Evolutionary conservation across 2,797 vertebrate genomes (phyloP).

Genomic region (Pristis pectinata): DNA sequence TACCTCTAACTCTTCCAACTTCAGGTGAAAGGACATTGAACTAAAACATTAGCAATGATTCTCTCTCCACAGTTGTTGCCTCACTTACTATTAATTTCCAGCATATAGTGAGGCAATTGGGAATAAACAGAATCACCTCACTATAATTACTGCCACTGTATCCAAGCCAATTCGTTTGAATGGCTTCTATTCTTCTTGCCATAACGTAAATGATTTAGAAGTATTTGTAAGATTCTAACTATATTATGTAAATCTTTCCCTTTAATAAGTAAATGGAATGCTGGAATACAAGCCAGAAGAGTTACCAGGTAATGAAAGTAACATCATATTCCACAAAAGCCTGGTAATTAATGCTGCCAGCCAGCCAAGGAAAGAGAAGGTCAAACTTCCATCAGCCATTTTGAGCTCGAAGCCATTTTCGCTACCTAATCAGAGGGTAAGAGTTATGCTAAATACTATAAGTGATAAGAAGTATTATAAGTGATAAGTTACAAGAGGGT

Average conservation of each 20-base stretch:
- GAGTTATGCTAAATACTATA: neutral
- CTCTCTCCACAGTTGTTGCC: no score
- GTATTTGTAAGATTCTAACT: neutral
- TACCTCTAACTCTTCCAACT: no score
- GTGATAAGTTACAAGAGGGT: no score
- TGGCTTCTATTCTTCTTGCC: neutral
- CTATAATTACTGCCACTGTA: no score
- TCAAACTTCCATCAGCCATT: slow-evolving; percentile 62
- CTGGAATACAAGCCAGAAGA: slow-evolving; percentile 38
- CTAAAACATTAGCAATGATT: no score
- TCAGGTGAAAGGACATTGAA: no score
- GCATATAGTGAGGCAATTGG: no score
- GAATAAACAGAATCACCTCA: no score
- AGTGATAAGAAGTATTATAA: neutral
- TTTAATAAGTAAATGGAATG: slow-evolving; percentile 4
- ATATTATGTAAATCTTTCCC: neutral
- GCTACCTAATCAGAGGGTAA: slow-evolving; percentile 66
- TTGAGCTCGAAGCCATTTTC: slow-evolving; percentile 55
- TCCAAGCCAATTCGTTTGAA: no score
- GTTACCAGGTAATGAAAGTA: slow-evolving; percentile 37
- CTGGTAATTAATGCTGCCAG: slow-evolving; percentile 62
- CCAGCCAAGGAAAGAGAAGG: slow-evolving; percentile 59
- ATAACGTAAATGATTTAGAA: neutral
- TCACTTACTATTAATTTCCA: no score
- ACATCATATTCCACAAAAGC: slow-evolving; percentile 41